Conservation (phyloP, 2,797 vertebrate species). For the Enteromius mattozi region DNA sequence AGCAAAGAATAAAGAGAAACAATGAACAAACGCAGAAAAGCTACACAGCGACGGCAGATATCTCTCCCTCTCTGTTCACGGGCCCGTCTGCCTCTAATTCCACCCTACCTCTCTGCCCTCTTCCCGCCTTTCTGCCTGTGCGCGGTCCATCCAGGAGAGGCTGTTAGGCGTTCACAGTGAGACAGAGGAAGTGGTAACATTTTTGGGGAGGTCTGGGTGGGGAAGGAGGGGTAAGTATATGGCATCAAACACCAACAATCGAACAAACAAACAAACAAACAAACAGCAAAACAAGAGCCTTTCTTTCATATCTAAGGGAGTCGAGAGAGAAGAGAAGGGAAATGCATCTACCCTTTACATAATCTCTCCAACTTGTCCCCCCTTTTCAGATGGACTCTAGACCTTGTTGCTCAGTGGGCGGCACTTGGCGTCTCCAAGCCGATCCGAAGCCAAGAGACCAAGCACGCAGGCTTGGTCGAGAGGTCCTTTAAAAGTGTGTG, state of each 20-base stretch:
- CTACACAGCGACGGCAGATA: constrained; percentile 55
- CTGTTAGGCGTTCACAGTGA: constrained; percentile 53
- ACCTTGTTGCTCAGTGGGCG: constrained; percentile 19
- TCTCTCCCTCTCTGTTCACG: constrained; percentile 40
- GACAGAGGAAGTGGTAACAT: constrained; percentile 36
- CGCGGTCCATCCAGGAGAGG: constrained; percentile 42
- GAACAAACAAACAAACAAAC: constrained; percentile 26
- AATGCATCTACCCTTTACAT: constrained; percentile 15
- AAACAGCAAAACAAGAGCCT: constrained; percentile 55
- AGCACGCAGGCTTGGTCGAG: constrained; percentile 18
- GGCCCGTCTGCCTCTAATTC: constrained; percentile 10
- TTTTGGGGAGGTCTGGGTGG: constrained; percentile 28
- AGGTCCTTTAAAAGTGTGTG: constrained; percentile 54
- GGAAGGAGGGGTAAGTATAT: constrained; percentile 56
- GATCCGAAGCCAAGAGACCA: constrained; percentile 31
- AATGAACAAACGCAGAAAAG: constrained; percentile 54
- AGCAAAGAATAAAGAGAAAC: constrained; percentile 47
- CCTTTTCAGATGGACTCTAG: constrained; percentile 25
- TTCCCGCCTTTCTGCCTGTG: constrained; percentile 16
- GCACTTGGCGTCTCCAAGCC: constrained; percentile 15
- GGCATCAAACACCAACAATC: constrained; percentile 58
- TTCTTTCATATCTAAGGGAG: constrained; percentile 50
- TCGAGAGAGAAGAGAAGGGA: constrained; percentile 19
- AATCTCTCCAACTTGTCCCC: constrained; percentile 18
- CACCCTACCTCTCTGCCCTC: constrained; percentile 36